phyloP scores from a whole-genome alignment of 2,113 vertebrate species.

The Aix galericulata region DNA sequence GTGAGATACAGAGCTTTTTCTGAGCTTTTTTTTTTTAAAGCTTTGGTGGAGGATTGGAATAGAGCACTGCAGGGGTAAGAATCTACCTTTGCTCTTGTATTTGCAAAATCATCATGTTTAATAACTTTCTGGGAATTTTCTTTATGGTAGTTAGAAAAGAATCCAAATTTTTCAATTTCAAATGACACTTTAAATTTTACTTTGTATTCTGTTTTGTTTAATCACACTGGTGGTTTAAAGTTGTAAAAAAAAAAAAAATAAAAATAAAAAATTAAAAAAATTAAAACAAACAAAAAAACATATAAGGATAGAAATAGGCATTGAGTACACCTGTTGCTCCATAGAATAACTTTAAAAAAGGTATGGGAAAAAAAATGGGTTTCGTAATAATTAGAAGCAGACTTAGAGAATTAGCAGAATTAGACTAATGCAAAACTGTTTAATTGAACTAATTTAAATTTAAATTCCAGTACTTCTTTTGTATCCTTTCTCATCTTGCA shows the following conservation, averaged over 20 bases:
- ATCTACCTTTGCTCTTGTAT: neutral
- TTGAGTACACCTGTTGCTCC: neutral
- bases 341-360: neutral
- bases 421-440: constrained; percentile 30
- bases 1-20: neutral
- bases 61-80: neutral
- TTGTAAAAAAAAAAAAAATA: neutral
- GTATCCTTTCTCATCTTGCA: neutral
- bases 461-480: neutral
- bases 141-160: neutral
- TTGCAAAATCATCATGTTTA: no score
- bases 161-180: neutral
- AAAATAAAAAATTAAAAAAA: neutral
- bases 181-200: neutral
- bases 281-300: neutral
- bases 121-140: neutral
- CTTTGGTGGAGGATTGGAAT: neutral
- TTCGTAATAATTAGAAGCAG: constrained; percentile 41
- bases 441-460: constrained; percentile 59
- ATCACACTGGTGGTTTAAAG: neutral
- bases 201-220: neutral
- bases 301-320: neutral
- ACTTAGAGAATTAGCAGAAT: neutral
- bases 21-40: neutral
- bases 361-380: neutral